Conservation (phyloP, 2,113 vertebrate species). For the Sinocyclocheilus rhinocerous region DNA sequence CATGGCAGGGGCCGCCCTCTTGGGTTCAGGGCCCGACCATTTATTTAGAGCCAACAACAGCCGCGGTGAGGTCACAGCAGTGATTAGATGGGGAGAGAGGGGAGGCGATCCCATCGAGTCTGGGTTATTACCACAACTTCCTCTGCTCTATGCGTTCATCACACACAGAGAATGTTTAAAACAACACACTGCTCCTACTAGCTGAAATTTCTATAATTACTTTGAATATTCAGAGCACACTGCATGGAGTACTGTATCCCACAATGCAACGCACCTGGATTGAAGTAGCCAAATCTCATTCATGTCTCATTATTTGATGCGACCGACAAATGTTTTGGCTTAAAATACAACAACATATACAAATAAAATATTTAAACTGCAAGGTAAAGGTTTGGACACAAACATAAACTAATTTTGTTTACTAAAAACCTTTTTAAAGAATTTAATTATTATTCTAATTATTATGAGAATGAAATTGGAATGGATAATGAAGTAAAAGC, state of each 20-base stretch:
- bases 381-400: not conserved
- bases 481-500: not conserved
- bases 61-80: slow-evolving; percentile 33
- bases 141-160: slow-evolving; percentile 13
- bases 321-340: no score
- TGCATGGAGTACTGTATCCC: not conserved
- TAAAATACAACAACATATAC: not conserved
- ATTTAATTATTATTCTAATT: not conserved
- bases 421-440: not conserved
- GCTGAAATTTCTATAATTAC: not conserved
- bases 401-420: not conserved
- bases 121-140: slow-evolving; percentile 27
- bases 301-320: not conserved
- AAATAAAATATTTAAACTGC: not conserved
- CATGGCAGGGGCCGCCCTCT: slow-evolving; percentile 23
- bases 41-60: slow-evolving; percentile 53
- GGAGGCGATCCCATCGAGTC: not conserved
- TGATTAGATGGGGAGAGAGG: slow-evolving; percentile 40
- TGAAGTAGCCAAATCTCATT: not conserved
- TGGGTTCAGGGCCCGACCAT: slow-evolving; percentile 31
- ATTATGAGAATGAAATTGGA: not conserved
- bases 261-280: not conserved
- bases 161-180: not conserved
- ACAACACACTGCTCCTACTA: not conserved
- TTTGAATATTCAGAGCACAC: not conserved